Percentiles rank a stretch among this genome's conserved stretches.
phyloP scores from a whole-genome alignment of 2,797 vertebrate species.

The Kryptopterus vitreolus region DNA sequence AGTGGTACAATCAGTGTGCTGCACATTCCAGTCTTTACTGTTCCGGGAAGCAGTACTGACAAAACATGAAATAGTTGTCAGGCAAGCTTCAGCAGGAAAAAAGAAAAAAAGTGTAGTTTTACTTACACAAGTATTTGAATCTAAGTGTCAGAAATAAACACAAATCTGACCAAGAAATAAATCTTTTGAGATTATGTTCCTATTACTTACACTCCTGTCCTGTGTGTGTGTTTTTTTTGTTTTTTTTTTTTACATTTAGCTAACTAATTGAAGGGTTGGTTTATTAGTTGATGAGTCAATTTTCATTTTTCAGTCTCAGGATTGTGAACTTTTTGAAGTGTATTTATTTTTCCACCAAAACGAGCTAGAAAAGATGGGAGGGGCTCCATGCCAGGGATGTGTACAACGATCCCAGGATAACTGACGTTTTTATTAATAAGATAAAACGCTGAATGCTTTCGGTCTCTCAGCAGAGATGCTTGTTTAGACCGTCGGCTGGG shows the following conservation, averaged over 20 bases:
- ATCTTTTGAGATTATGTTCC: background rate
- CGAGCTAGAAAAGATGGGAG: background rate
- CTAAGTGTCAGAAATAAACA: background rate
- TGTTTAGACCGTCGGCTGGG: background rate
- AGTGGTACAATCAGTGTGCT: background rate
- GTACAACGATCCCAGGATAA: background rate
- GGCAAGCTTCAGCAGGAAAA: constrained; percentile 6
- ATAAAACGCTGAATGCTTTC: background rate
- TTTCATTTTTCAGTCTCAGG: background rate
- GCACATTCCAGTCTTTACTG: background rate
- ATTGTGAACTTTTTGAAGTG: background rate
- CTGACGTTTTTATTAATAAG: background rate
- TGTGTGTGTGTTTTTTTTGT: background rate
- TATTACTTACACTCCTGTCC: background rate
- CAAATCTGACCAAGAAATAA: background rate
- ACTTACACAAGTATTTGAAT: background rate
- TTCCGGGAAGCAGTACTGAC: background rate
- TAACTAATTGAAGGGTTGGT: background rate
- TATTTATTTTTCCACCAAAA: background rate
- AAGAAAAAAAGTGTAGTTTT: background rate
- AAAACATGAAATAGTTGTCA: background rate
- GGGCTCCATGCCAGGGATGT: background rate
- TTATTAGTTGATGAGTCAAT: background rate
- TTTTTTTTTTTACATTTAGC: background rate
- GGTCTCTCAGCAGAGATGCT: background rate